Base-by-base conservation (phyloP, 2,888 invertebrate species). In the Cistogaster globosa region DNA sequence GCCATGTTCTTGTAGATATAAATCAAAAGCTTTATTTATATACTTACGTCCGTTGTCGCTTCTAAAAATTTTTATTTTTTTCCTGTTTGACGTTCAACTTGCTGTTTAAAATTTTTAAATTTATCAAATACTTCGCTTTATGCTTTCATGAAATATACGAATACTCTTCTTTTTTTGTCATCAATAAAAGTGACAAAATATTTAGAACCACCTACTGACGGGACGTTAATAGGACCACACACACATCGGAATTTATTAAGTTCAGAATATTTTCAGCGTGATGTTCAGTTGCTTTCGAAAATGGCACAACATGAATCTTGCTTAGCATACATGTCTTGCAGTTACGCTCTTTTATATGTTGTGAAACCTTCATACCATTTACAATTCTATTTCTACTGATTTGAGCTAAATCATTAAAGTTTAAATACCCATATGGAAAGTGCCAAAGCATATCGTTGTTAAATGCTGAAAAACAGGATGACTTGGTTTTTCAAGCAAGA, bases 21-120 rank as follows among this genome's bases (percentile, higher is more conserved):
- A 53, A 12, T 76, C 57, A 38, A 87, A 87, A n/a, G 57, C 48
- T 8, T 57, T 69, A n/a, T 75, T 77, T n/a, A 82, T 14, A 32
- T 67, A 79, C 53, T 84, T 76, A 8, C 79, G 55, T 20, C 76
- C 77, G n/a, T 84, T 81, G 26, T 82, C 84, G 16, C 72, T 72
- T 2, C 81, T 14, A 22, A 81, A 38, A 20, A 51, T 38, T 62
- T 78, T 81, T n/a, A 82, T 65, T 58, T 81, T 77, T 58, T 42
- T n/a, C 60, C 77, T 11, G 74, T 81, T 63, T 81, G 77, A 26
- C 71, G 68, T 48, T 81, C 84, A n/a, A 65, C 76, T 22, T 55
- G 20, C 22, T 32, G 20, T 22, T 79, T 63, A 48, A 80, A 84
- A 38, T 42, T 14, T 20, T 67, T 76, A 53, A 76, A 84, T 42